These are phyloP conservation scores for Carcinoscorpius rotundicauda DNA, from an alignment of 1,140 invertebrate species.

Conservation along the genomic window DNA sequence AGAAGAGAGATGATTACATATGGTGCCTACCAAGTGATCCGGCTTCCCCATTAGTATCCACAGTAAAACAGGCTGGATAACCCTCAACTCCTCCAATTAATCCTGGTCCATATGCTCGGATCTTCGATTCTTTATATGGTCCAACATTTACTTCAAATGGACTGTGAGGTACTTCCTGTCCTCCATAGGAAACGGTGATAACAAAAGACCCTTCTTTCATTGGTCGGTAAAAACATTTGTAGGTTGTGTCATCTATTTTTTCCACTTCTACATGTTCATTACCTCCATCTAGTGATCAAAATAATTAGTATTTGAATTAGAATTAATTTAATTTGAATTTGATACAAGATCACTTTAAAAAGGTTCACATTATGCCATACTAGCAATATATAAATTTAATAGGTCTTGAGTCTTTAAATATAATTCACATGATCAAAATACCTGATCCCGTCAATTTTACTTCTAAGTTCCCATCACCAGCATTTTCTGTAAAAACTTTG, in stretches of 20 bases:
- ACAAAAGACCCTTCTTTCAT: constrained; percentile 88
- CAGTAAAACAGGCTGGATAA: constrained; percentile 73
- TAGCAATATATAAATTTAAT: too few species aligned
- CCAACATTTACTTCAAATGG: constrained; percentile 74
- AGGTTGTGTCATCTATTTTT: constrained; percentile 71
- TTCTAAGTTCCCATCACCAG: constrained; percentile 64
- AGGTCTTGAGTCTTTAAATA: too few species aligned
- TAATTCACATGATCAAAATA: constrained; percentile 2
- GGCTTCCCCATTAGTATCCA: constrained; percentile 83
- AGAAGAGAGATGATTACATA: too few species aligned
- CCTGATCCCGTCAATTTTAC: constrained; percentile 62
- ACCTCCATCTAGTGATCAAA: constrained; percentile 32
- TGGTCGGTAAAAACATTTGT: constrained; percentile 87
- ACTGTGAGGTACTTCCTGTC: constrained; percentile 77
- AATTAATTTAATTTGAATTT: background rate
- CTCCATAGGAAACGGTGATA: constrained; percentile 84
- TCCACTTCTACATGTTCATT: constrained; percentile 38
- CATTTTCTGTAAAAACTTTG: constrained; percentile 66
- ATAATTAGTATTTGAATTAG: background rate
- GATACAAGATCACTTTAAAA: background rate
- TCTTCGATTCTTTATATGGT: constrained; percentile 66
- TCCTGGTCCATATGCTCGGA: constrained; percentile 75
- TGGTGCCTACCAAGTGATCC: constrained; percentile 53
- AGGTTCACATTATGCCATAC: too few species aligned
- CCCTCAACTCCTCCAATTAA: constrained; percentile 66